Base-by-base conservation (phyloP, 2,797 vertebrate species). In the Enteromius fasciolatus region DNA sequence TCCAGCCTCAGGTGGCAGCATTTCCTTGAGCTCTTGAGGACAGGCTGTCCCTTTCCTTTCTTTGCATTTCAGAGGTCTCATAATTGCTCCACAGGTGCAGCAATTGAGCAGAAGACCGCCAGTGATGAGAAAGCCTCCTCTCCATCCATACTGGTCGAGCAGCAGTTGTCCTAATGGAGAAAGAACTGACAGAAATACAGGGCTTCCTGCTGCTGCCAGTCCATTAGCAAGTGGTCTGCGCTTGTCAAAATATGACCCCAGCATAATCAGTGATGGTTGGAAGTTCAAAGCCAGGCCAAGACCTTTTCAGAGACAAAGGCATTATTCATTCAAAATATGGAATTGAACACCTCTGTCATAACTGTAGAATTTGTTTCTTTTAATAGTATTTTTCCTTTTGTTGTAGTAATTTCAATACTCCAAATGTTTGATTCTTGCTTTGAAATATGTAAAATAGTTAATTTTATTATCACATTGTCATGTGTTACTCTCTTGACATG, bases 121-220 rank as follows among this genome's bases (percentile, higher is more conserved):
- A 88, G 95, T 93, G 80, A 96, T 95, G 78, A 96, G 93, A 85
- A 96, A 95, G 68, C 94, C 95, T 57, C 95, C 95, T 85, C 95
- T 89, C 95, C 95, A 95, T 74, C 94, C 94, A 82, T 94, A 96
- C 68, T 76, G 91, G 86, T 95, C 91, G 50, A 94, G 89, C 70
- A 96, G 90, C 75, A 91, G 85, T 88, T 96, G 95, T 3, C 95
- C 95, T 25, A 95, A 88, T 0, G 94, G 95, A 70, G 95, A 96
- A 78, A 96, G 92, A 20, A 84, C 89, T 1, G 94, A 92, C 70
- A 95, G 91, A 89, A 96, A 95, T 66, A 95, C 95, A 0, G 95
- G 95, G 87, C 95, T 96, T 82, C 95, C 94, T 1, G 95, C 94
- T 0, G 94, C 95, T 33, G 95, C 95, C 85, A 96, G 88, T 82